Base-by-base conservation (phyloP, 2,113 vertebrate species). In the Lutjanus erythropterus region DNA sequence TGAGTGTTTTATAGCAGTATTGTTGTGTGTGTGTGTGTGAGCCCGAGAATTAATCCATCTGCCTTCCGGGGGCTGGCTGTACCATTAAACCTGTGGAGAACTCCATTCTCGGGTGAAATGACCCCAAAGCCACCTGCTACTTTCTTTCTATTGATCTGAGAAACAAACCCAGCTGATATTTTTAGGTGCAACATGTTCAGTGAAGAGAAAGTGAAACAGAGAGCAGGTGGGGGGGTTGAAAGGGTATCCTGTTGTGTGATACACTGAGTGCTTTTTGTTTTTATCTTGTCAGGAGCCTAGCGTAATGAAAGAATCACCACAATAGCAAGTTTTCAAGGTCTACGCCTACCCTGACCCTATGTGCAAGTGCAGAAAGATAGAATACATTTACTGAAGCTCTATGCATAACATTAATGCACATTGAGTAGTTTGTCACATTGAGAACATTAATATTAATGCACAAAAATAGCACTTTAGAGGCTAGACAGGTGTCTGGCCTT, bases 41-140 rank as follows among this genome's bases (percentile, higher is more conserved):
- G 69, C 41, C 31, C 16, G 14, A 66, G 35, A 84, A 92, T 83
- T 80, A 88, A 89, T 89, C 86, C 70, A 71, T 73, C 9, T 66
- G 73, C 81, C 67, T 75, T 72, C 75, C 39, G 27, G 55, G n/a
- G 21, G 49, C 55, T 66, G 44, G 35, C 68, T 67, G 27, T 75
- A 56, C 44, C 66, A 83, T 80, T 78, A 84, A 80, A 87, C 60
- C 31, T 53, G 29, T n/a, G 52, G 27, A 71, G 61, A 78, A 67
- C 71, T 80, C 42, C 8, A 49, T 71, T 85, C 74, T 71, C 75
- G n/a, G 58, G 65, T 69, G 73, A 82, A 67, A 86, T 77, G 37
- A 89, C 80, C 83, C 41, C 41, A 69, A 41, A 71, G 58, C 47
- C 61, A 85, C 71, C 47, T 15, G 68, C 18, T 78, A 52, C 58